A percentile compares a stretch with the other conserved stretches of the same genome.
These are phyloP conservation scores for Euwallacea similis DNA, from an alignment of 1,140 invertebrate species.

Conservation along the genomic window DNA sequence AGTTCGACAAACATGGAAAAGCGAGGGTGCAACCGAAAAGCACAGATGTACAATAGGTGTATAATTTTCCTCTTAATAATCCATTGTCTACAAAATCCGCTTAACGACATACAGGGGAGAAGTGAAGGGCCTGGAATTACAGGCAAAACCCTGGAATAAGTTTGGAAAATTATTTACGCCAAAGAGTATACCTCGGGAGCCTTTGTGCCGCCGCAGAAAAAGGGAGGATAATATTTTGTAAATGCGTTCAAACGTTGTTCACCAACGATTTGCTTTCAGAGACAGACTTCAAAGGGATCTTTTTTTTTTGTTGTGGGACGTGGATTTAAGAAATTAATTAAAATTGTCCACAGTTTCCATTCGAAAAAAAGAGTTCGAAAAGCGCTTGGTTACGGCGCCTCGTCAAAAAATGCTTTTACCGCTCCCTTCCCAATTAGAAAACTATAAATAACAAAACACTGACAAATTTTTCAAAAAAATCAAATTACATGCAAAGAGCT, in stretches of 20 bases:
- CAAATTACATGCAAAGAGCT: background rate
- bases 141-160: constrained; percentile 38
- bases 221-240: constrained; percentile 36
- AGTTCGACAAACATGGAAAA: too few species aligned
- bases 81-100: constrained; percentile 48
- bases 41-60: constrained; percentile 44
- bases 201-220: constrained; percentile 31
- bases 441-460: too few species aligned
- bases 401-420: too few species aligned
- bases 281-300: constrained; percentile 28
- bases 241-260: constrained; percentile 34
- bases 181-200: constrained; percentile 26
- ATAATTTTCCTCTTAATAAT: constrained; percentile 48
- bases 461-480: constrained; percentile 1
- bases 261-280: constrained; percentile 28
- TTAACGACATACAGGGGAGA: constrained; percentile 43
- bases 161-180: constrained; percentile 46
- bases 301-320: constrained; percentile 17
- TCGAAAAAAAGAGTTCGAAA: background rate
- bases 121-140: constrained; percentile 40
- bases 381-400: too few species aligned
- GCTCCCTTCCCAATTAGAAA: too few species aligned
- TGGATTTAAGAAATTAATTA: constrained; percentile 37
- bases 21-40: background rate
- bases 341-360: constrained; percentile 15